Percentiles rank a stretch among this genome's conserved stretches.
These are phyloP conservation scores for Steinernema carpocapsae DNA, from an alignment of 2,888 invertebrate genomes.

Conservation along the genomic window DNA sequence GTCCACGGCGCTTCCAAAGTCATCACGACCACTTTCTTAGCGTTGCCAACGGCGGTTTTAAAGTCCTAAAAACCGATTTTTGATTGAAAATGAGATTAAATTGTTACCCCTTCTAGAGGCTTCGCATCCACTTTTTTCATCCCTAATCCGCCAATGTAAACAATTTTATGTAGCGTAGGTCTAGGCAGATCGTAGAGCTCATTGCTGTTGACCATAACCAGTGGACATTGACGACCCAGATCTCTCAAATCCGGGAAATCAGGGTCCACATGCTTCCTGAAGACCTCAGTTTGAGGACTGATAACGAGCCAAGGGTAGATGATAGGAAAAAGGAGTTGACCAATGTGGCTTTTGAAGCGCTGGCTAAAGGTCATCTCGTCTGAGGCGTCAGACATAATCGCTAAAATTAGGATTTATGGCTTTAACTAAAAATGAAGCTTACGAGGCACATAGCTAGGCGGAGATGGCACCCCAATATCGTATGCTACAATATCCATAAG, in stretches of 20 bases:
- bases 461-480: constrained; percentile 52
- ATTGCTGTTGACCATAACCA: constrained; percentile 56
- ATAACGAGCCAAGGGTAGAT: constrained; percentile 20
- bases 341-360: constrained; percentile 53
- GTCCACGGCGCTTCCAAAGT: constrained; percentile 7
- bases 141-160: constrained; percentile 63
- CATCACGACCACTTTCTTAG: constrained; percentile 8
- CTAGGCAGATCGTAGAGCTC: constrained; percentile 58
- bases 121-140: constrained; percentile 52
- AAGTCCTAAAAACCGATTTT: neutral
- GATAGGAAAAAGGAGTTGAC: constrained; percentile 45
- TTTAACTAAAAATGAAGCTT: neutral
- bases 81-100: neutral
- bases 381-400: constrained; percentile 53
- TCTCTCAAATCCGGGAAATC: constrained; percentile 57
- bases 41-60: constrained; percentile 14
- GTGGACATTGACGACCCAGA: constrained; percentile 41
- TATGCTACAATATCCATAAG: constrained; percentile 56
- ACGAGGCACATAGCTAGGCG: constrained; percentile 57
- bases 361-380: constrained; percentile 55
- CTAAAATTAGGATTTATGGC: constrained; percentile 24
- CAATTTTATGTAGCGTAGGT: constrained; percentile 56
- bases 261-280: constrained; percentile 52
- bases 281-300: constrained; percentile 48
- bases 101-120: constrained; percentile 43